Evolutionary conservation across 23 tunicate species (phyloP), one percentile per base, ranked within the genome.

Genomic region (Oikopleura vanhoeffeni): DNA sequence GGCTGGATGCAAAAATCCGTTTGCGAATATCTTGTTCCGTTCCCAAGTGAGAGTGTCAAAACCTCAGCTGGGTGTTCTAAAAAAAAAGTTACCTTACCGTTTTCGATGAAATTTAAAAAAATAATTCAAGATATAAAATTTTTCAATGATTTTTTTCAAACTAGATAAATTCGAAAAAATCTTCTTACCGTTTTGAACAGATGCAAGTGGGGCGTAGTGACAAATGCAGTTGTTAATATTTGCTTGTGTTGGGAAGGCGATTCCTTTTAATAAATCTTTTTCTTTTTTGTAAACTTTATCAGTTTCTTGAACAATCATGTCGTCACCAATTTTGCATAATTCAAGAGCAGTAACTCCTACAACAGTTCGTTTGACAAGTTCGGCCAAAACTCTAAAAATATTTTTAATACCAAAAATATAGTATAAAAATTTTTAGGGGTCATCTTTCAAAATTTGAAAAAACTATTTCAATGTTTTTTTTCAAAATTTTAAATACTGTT

Each of bases 211-310:
- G 40, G 95, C 91, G 83, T 87, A 90, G 85, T 94, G 98, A 67
- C 98, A 94, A 86, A 94, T 88, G 83, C 98, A 94, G 41, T 94
- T 88, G 88, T 94, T 94, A n/a, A 94, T 95, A 18, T 88, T 85
- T 24, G 91, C 83, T 34, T 88, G 87, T 13, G 98, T 94, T 57
- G 98, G 98, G 76, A 94, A 94, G 39, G 86, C 98, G 60, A 90
- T 84, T 86, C 97, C 97, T 85, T 91, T 91, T 32, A 77, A 75
- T 89, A 91, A 86, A 64, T 92, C 90, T 42, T 90, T 90, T 67
- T 87, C 89, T 76, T 88, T 90, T 40, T 90, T 92, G 76, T 88
- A 90, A 71, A 87, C 86, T 39, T 83, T 57, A 0, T 87, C 83
- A 1, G 88, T 83, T 41, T 92, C 93, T 40, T 90, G 90, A 8